Conservation (phyloP, 2,113 vertebrate species). For the Gasterosteus nipponicus region DNA sequence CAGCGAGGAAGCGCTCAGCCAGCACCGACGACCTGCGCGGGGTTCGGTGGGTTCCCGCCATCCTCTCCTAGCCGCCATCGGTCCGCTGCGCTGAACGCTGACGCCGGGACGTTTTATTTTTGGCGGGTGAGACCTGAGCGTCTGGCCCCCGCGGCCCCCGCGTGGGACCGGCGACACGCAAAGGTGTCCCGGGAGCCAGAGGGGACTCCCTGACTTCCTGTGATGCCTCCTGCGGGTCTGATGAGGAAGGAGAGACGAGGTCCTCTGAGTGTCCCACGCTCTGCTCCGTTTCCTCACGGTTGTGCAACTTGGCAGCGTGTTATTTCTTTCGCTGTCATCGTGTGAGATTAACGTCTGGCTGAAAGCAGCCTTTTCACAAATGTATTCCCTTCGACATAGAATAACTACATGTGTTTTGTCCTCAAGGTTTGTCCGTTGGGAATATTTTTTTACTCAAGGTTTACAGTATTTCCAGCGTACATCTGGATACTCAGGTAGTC, state of each 20-base stretch:
- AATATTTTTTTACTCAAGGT: conserved; percentile 34
- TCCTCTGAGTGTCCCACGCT: no score
- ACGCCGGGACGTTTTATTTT: neutral
- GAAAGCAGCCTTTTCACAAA: conserved; percentile 21
- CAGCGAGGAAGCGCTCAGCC: conserved; percentile 65
- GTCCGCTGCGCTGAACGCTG: neutral
- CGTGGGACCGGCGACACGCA: neutral
- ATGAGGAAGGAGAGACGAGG: no score
- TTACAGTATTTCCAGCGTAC: conserved; percentile 52
- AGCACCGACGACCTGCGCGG: conserved; percentile 72
- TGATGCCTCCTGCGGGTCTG: no score
- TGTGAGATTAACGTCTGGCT: neutral
- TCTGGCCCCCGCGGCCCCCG: neutral
- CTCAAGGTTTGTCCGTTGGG: conserved; percentile 16
- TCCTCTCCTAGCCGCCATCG: conserved; percentile 60
- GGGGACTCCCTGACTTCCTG: neutral
- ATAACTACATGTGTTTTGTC: conserved; percentile 25
- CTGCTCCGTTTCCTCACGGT: conserved; percentile 27
- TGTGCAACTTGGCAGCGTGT: conserved; percentile 1
- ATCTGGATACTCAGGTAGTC: conserved; percentile 59
- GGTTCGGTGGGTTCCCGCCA: conserved; percentile 69
- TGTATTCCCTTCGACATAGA: conserved; percentile 41
- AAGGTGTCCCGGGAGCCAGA: neutral
- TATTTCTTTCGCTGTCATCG: conserved; percentile 41
- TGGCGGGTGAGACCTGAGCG: neutral